Percentiles rank a stretch among this genome's conserved stretches.
These are phyloP conservation scores for Hypothenemus hampei DNA, from an alignment of 1,140 invertebrate genomes.

Conservation along the genomic window DNA sequence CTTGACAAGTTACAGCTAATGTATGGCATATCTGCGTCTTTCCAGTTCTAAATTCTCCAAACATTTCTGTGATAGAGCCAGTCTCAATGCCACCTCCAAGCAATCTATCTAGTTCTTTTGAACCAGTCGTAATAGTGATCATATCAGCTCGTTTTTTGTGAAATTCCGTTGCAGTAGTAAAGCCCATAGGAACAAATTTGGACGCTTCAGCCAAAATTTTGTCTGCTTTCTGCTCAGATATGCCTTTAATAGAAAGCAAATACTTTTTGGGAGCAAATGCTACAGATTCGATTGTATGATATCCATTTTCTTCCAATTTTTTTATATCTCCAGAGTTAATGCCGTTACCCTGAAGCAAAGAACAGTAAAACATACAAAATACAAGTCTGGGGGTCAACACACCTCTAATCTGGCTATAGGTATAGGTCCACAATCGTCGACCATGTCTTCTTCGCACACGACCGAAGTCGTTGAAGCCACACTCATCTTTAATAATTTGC, in stretches of 20 bases:
- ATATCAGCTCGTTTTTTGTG: conserved; percentile 90
- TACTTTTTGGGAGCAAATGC: conserved; percentile 93
- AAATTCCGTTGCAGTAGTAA: conserved; percentile 94
- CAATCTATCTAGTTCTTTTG: conserved; percentile 89
- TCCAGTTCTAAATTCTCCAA: conserved; percentile 97
- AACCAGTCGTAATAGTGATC: conserved; percentile 87
- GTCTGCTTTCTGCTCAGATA: conserved; percentile 96
- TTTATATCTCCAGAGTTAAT: conserved; percentile 89
- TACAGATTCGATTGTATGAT: conserved; percentile 91
- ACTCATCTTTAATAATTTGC: conserved; percentile 30
- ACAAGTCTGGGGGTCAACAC: conserved; percentile 18
- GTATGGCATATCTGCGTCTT: conserved; percentile 98
- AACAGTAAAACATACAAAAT: background rate
- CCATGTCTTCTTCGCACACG: conserved; percentile 52
- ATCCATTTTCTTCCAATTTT: conserved; percentile 89
- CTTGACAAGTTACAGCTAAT: conserved; percentile 96
- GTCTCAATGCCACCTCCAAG: conserved; percentile 97
- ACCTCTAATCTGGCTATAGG: conserved; percentile 59
- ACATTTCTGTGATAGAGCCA: conserved; percentile 98
- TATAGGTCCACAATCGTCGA: conserved; percentile 58
- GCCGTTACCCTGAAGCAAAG: conserved; percentile 67
- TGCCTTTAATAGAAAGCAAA: conserved; percentile 88
- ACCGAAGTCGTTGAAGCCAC: conserved; percentile 46
- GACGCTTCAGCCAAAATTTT: conserved; percentile 88
- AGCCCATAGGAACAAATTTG: conserved; percentile 95